A percentile compares a stretch with the other conserved stretches of the same genome.
These are phyloP conservation scores for Drosophila falleni DNA, from an alignment of 2,888 invertebrate species.

Conservation along the genomic window DNA sequence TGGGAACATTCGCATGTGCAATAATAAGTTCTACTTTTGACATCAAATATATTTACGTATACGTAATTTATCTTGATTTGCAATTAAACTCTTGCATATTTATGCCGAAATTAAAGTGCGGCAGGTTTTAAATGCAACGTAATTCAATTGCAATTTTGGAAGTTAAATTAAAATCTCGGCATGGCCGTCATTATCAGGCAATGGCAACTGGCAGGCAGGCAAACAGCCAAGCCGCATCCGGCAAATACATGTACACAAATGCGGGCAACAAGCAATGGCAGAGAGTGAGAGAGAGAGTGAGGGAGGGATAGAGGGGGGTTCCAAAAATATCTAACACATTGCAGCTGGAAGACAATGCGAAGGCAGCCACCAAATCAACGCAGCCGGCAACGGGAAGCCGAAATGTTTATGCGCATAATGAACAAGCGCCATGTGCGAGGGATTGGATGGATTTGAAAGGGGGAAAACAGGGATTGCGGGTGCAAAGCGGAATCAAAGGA, in stretches of 20 bases:
- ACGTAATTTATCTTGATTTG: conserved; percentile 5
- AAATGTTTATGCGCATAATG: conserved; percentile 80
- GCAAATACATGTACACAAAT: conserved; percentile 50
- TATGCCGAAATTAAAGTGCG: conserved; percentile 6
- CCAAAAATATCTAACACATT: conserved; percentile 71
- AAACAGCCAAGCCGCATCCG: conserved; percentile 57
- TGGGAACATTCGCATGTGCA: conserved; percentile 3
- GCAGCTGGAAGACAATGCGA: conserved; percentile 74
- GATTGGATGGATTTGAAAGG: conserved; percentile 3
- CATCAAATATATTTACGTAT: not conserved
- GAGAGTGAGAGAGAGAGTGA: no score
- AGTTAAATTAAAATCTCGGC: conserved; percentile 55
- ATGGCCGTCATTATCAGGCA: conserved; percentile 63
- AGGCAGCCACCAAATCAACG: conserved; percentile 76
- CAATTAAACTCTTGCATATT: not conserved
- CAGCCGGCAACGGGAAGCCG: conserved; percentile 64
- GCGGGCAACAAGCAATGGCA: conserved; percentile 53
- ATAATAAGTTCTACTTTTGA: conserved; percentile 4
- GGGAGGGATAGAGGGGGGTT: not conserved
- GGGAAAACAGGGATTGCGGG: conserved; percentile 6
- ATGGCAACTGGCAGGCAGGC: conserved; percentile 48
- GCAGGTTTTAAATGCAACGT: conserved; percentile 7
- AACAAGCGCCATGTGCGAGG: conserved; percentile 62
- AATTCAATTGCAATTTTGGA: conserved; percentile 45
- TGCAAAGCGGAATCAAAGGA: conserved; percentile 1